Base-by-base conservation (phyloP, 2,888 invertebrate species). In the Phyto melanocephala region DNA sequence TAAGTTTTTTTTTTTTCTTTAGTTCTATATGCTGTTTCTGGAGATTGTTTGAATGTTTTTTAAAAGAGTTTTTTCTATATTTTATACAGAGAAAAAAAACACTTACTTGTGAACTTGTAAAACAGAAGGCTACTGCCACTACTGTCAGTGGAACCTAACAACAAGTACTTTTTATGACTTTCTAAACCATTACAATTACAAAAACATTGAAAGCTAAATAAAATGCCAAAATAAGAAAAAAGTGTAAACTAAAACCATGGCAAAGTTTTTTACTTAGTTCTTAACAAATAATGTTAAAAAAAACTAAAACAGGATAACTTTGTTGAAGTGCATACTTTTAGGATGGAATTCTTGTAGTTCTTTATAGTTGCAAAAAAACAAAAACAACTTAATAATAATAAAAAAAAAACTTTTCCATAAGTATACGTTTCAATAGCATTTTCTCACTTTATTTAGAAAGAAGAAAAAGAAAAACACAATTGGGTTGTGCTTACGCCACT, bases 81-180 rank as follows among this genome's bases (percentile, higher is more conserved):
- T 56, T n/a, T 15, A 33, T 33, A 33, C 2, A 1, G 2, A 13
- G 1, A n/a, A 20, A n/a, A 42, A 56, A 71, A 62, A 68, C 56
- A 63, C 56, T 70, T 81, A 70, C 70, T 78, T 63, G 63, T 56
- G 68, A 78, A 78, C 63, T 81, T 81, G 72, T 74, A 62, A 62
- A 78, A 72, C 68, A 78, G 40, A 81, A 77, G 72, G 71, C 77
- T 62, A 72, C 68, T 77, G 72, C 68, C 60, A 62, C 35, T 54
- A 47, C 45, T 50, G 37, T n/a, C 60, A 54, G 50, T 40, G 62
- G 65, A 78, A 63, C 70, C 56, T 78, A 56, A 81, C 79, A 80
- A 81, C 77, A 74, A 81, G 81, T 78, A 78, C 74, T 81, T 81
- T 78, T 78, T 77, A 81, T 81, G 81, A 78, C 81, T 78, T 81